A percentile compares a stretch with the other conserved stretches of the same genome.
These are phyloP conservation scores for Nothoprocta perdicaria DNA, from an alignment of 2,113 vertebrate genomes.

Conservation along the genomic window DNA sequence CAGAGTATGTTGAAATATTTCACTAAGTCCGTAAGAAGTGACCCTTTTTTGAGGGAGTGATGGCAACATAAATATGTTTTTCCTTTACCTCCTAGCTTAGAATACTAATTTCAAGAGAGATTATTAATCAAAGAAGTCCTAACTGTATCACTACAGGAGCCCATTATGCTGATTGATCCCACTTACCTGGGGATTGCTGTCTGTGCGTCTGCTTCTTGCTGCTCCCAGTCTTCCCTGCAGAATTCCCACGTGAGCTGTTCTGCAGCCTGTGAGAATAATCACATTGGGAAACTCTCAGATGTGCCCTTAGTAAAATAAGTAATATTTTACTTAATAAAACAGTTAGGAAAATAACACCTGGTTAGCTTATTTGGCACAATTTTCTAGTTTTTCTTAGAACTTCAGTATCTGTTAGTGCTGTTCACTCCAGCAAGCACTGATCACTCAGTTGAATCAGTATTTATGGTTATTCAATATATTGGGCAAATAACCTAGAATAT, in stretches of 20 bases:
- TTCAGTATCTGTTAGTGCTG: background rate
- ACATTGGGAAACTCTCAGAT: background rate
- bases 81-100: background rate
- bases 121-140: background rate
- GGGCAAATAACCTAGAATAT: background rate
- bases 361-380: background rate
- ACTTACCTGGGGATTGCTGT: background rate
- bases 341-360: background rate
- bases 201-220: background rate
- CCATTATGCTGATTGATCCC: background rate
- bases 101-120: background rate
- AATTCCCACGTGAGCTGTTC: background rate
- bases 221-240: background rate
- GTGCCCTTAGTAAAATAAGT: background rate
- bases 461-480: background rate
- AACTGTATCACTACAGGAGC: background rate
- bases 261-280: background rate
- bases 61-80: background rate
- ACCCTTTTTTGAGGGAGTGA: background rate
- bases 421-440: background rate
- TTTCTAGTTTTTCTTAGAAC: background rate
- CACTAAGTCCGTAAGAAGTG: background rate
- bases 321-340: background rate
- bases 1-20: background rate
- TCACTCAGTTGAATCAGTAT: background rate